phyloP scores from a whole-genome alignment of 2,888 invertebrate species.

The Drosophila pullipes region DNA sequence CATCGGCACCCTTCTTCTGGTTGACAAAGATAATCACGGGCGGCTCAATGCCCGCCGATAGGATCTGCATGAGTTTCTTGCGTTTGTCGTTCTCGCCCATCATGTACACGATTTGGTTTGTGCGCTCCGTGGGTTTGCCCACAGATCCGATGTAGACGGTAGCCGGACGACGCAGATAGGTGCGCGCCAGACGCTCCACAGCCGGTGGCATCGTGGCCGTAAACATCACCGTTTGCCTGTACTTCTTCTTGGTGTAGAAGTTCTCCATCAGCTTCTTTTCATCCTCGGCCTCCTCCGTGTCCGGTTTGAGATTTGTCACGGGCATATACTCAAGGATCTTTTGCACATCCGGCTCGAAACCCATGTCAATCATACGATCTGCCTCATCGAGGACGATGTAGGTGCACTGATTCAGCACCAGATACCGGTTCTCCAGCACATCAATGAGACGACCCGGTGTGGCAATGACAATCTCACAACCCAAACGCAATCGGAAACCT shows the following conservation, averaged over 20 bases:
- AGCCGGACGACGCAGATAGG: conserved; percentile 97
- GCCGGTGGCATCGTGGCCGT: conserved; percentile 99
- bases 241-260: conserved; percentile 98
- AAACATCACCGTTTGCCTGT: conserved; percentile 99
- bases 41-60: conserved; percentile 95
- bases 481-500: conserved; percentile 97
- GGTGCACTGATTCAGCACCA: conserved; percentile 98
- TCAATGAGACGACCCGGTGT: conserved; percentile 99
- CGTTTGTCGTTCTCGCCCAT: conserved; percentile 98
- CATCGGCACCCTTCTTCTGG: conserved; percentile 99
- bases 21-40: conserved; percentile 99
- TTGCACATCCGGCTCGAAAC: conserved; percentile 99
- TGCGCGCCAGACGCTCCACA: conserved; percentile 97
- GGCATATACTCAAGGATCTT: conserved; percentile 99
- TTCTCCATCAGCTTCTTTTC: conserved; percentile 95
- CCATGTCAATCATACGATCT: conserved; percentile 99
- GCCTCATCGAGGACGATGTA: conserved; percentile 98
- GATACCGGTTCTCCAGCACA: conserved; percentile 98
- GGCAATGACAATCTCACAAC: conserved; percentile 99
- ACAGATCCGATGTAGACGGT: conserved; percentile 98
- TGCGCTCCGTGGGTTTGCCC: conserved; percentile 98
- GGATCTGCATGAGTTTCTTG: conserved; percentile 97
- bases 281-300: conserved; percentile 99
- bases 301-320: conserved; percentile 98
- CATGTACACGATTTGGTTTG: conserved; percentile 98